Evolutionary conservation across 2,797 vertebrate genomes (phyloP).

Genomic region (Hippopotamyrus pictus): DNA sequence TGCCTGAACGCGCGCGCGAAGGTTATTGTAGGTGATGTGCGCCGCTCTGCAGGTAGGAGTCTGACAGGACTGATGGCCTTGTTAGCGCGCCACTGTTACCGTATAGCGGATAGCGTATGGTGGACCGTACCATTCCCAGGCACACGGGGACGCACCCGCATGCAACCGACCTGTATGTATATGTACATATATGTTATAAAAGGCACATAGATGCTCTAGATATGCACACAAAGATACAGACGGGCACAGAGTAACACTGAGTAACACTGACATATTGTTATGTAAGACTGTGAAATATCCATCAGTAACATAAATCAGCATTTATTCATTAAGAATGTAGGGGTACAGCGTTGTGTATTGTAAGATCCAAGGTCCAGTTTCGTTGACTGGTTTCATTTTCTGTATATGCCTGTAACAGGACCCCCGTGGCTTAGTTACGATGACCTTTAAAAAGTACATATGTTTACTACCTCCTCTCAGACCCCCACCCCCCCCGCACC

Average conservation of each 20-base stretch:
- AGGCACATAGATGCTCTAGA: not conserved
- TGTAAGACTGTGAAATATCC: not conserved
- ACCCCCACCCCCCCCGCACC: not conserved
- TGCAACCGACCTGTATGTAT: not conserved
- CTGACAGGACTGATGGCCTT: not conserved
- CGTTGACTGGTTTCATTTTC: not conserved
- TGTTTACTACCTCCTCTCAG: constrained; percentile 6
- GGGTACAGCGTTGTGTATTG: not conserved
- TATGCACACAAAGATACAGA: not conserved
- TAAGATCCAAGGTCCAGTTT: not conserved
- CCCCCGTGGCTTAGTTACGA: not conserved
- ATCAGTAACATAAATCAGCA: not conserved
- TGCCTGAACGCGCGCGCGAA: too few species aligned
- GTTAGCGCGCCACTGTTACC: not conserved
- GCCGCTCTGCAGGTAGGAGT: not conserved
- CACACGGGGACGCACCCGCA: not conserved
- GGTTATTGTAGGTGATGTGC: not conserved
- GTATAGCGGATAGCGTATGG: not conserved
- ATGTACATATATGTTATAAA: not conserved
- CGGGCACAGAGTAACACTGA: not conserved
- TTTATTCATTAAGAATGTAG: not conserved
- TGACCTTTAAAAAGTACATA: constrained; percentile 9
- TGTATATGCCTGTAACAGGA: not conserved
- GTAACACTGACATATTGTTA: not conserved
- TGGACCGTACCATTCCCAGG: not conserved